phyloP scores from a whole-genome alignment of 2,888 invertebrate genomes.

The Drosophila paucipuncta region DNA sequence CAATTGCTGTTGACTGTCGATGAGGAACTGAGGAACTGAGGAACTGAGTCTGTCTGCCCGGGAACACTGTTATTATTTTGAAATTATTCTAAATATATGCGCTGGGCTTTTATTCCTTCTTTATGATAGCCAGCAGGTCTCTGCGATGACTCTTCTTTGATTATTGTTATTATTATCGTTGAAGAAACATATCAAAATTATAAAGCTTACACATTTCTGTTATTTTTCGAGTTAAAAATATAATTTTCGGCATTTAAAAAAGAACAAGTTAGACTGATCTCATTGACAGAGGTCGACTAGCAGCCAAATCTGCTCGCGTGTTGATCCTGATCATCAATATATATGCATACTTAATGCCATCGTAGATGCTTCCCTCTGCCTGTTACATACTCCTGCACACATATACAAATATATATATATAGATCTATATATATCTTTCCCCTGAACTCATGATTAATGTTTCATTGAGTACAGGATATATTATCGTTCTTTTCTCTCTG shows the following conservation, averaged over 20 bases:
- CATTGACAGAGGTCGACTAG: too few species aligned
- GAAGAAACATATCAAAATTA: not conserved
- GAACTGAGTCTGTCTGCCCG: not conserved
- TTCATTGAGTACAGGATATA: slow-evolving; percentile 14
- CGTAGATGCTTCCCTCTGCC: too few species aligned
- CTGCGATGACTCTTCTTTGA: not conserved
- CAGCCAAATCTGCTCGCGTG: too few species aligned
- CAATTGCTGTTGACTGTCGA: slow-evolving; percentile 29
- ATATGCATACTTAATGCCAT: too few species aligned
- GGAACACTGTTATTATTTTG: slow-evolving; percentile 66
- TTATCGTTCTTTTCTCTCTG: slow-evolving; percentile 7
- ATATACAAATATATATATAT: too few species aligned
- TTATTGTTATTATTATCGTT: not conserved
- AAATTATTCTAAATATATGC: slow-evolving; percentile 67
- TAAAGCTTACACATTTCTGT: not conserved
- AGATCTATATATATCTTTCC: too few species aligned
- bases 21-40: not conserved
- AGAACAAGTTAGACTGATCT: too few species aligned
- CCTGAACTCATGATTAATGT: slow-evolving; percentile 4
- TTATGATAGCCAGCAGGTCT: slow-evolving; percentile 18
- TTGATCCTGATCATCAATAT: too few species aligned
- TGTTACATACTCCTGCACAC: too few species aligned
- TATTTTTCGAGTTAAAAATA: not conserved
- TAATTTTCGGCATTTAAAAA: not conserved
- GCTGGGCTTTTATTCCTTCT: slow-evolving; percentile 21